These are phyloP conservation scores for Agrotis clavis DNA, from an alignment of 2,888 invertebrate genomes.

Conservation along the genomic window DNA sequence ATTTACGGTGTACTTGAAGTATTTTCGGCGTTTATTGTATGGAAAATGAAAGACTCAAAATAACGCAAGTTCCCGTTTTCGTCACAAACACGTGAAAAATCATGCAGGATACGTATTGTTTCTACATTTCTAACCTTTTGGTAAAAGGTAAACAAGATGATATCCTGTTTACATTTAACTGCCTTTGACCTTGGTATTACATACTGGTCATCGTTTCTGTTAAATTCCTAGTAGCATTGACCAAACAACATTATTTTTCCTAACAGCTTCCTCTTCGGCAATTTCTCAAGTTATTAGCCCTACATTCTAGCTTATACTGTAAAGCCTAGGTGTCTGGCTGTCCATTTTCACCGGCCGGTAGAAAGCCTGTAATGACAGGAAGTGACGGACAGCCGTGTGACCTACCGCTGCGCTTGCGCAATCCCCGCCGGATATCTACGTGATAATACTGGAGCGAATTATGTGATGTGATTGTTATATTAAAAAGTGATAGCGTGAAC, in stretches of 20 bases:
- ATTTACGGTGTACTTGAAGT: too few relatives aligned
- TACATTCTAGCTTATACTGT: conserved; percentile 11
- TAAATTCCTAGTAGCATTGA: neutral
- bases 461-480: conserved; percentile 48
- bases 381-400: conserved; percentile 58
- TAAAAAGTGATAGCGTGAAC: conserved; percentile 29
- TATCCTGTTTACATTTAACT: too few relatives aligned
- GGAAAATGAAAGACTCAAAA: too few relatives aligned
- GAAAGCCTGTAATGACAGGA: conserved; percentile 63
- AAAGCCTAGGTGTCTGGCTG: conserved; percentile 19
- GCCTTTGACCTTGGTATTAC: neutral
- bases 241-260: neutral
- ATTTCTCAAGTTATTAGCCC: neutral
- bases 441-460: conserved; percentile 50
- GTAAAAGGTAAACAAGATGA: too few relatives aligned
- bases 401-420: conserved; percentile 61
- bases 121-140: too few relatives aligned
- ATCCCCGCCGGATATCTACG: conserved; percentile 58
- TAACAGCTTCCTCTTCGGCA: neutral
- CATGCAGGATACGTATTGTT: too few relatives aligned
- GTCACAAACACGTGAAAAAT: too few relatives aligned
- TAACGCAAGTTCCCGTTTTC: too few relatives aligned
- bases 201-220: too few relatives aligned
- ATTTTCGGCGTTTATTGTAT: too few relatives aligned
- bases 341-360: conserved; percentile 51